These are phyloP conservation scores for Proisotoma minuta DNA, from an alignment of 2,888 invertebrate genomes.

Conservation along the genomic window DNA sequence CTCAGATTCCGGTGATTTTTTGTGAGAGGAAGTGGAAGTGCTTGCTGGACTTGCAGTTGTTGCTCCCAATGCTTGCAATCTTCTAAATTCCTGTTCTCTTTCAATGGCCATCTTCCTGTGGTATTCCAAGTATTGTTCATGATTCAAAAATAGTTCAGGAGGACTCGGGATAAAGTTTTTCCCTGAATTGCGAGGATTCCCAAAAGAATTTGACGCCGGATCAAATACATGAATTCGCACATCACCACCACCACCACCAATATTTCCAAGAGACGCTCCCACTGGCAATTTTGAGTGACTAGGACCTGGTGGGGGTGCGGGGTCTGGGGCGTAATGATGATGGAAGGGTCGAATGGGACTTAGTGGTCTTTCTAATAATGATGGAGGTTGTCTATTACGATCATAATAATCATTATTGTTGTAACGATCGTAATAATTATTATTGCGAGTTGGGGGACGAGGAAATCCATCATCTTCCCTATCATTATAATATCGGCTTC, in stretches of 20 bases:
- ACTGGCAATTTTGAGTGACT: constrained; percentile 34
- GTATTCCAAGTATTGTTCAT: constrained; percentile 42
- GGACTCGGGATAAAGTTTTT: constrained; percentile 33
- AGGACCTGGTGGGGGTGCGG: constrained; percentile 21
- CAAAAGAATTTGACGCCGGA: constrained; percentile 31
- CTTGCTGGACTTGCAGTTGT: background rate
- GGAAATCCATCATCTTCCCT: background rate
- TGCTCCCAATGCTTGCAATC: constrained; percentile 1
- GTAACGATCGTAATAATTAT: background rate
- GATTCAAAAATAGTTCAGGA: constrained; percentile 41
- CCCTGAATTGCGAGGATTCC: constrained; percentile 26
- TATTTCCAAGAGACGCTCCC: constrained; percentile 16
- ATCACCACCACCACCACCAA: background rate
- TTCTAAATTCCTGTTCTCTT: constrained; percentile 19
- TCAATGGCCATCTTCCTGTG: constrained; percentile 41
- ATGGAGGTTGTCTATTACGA: background rate
- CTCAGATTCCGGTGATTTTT: constrained; percentile 8
- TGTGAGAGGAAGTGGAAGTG: background rate
- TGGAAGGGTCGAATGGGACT: constrained; percentile 28
- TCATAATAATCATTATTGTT: background rate
- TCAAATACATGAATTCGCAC: constrained; percentile 34
- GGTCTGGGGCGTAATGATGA: constrained; percentile 17
- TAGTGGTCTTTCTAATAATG: constrained; percentile 22
- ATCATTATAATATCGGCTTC: background rate
- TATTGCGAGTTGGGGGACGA: background rate